phyloP scores from a whole-genome alignment of 2,797 vertebrate species.

The Sebastes taczanowskii region DNA sequence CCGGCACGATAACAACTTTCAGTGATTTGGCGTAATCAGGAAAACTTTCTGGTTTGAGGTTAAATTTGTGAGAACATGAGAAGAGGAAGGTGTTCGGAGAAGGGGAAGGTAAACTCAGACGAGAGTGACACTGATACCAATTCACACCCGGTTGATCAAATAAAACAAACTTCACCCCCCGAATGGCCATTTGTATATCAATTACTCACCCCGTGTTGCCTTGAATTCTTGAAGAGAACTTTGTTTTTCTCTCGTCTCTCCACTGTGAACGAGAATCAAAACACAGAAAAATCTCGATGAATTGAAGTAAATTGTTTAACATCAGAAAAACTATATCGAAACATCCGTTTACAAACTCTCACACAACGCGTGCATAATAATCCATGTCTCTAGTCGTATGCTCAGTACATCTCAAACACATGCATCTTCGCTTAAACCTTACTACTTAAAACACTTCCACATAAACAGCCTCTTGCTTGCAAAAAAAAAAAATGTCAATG shows the following conservation, averaged over 20 bases:
- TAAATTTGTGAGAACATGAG: constrained; percentile 51
- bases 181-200: background rate
- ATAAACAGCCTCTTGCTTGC: too few relatives aligned
- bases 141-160: background rate
- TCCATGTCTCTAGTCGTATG: background rate
- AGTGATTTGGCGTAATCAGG: constrained; percentile 84
- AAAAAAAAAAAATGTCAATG: fast-evolving
- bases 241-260: too few relatives aligned
- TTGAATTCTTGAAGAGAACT: too few relatives aligned
- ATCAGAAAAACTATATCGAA: background rate
- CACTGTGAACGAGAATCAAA: too few relatives aligned
- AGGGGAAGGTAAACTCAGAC: constrained; percentile 9
- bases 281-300: too few relatives aligned
- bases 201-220: background rate
- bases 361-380: background rate
- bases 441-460: too few relatives aligned
- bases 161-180: background rate
- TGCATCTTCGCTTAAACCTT: background rate
- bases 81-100: constrained; percentile 12
- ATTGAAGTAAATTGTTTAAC: background rate
- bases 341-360: background rate
- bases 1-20: constrained; percentile 68
- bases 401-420: background rate
- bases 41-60: constrained; percentile 71
- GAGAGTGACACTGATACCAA: background rate